Percentiles rank a stretch among this genome's conserved stretches.
phyloP scores from a whole-genome alignment of 2,888 invertebrate genomes.

The Drosophila austrosaltans region DNA sequence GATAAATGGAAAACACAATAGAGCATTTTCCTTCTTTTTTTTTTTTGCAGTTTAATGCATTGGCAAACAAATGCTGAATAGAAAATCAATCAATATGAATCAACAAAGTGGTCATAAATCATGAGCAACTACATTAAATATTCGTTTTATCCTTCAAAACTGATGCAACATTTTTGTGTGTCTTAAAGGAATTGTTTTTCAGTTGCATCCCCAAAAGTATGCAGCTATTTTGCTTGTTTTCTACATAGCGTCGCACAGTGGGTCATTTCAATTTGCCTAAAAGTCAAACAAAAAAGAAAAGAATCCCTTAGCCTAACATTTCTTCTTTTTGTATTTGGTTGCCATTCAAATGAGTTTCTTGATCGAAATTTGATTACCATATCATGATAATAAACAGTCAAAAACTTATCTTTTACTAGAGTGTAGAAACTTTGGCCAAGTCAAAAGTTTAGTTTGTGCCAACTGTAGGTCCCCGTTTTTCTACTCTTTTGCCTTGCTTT shows the following conservation, averaged over 20 bases:
- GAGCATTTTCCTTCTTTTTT: too few species aligned
- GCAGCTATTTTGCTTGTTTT: neutral
- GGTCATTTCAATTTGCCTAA: neutral
- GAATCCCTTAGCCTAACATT: neutral
- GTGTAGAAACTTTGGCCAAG: neutral
- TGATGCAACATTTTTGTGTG: neutral
- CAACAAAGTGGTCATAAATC: constrained; percentile 32
- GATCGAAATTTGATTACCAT: neutral
- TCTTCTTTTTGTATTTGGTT: neutral
- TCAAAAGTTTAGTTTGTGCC: neutral
- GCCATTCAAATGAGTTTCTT: neutral
- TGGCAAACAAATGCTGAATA: constrained; percentile 68
- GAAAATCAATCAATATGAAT: constrained; percentile 38
- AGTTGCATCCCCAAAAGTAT: constrained; percentile 10
- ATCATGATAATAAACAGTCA: neutral
- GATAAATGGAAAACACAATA: neutral
- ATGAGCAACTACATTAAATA: neutral
- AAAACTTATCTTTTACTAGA: neutral
- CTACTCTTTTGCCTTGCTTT: neutral
- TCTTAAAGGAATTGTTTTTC: neutral
- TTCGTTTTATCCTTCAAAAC: neutral
- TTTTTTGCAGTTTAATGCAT: constrained; percentile 59
- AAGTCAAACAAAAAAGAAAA: neutral
- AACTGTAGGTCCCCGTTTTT: neutral
- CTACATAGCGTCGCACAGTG: neutral